Evolutionary conservation across 2,888 invertebrate genomes (phyloP), one percentile per base, ranked within the genome.

Genomic region (Meteorus cinctellus): DNA sequence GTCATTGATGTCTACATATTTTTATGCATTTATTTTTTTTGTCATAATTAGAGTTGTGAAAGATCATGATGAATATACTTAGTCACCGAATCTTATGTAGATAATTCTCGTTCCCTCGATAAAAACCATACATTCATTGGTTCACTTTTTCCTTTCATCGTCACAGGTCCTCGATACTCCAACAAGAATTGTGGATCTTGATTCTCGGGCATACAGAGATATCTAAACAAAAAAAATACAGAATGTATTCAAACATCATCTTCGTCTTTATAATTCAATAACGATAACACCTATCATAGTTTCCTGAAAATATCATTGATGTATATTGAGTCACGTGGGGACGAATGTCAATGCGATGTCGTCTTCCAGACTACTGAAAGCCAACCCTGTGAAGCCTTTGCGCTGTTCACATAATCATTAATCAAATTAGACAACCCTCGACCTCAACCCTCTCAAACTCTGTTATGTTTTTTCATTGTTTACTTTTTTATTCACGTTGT

Each of bases 81-180:
- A 36, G 19, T 55, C 10, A 41, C 14, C 16, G 51, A 41, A 12
- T 41, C 55, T 84, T 88, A 89, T 70, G 85, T 82, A 36, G 82
- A 55, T 41, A 88, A 78, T 76, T 89, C 89, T 63, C 84, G 84
- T 77, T 89, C 88, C 82, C 92, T 88, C 77, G 93, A 94, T 72
- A 97, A 90, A 90, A 97, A 96, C 95, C 97, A 97, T 27, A 97
- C 96, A 87, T 97, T 94, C 97, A 97, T 97, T 1, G 97, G 97
- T 79, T 96, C 96, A 4, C 96, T 94, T 89, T 96, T 96, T 68
- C 97, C 97, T 90, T 97, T 98, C 97, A 98, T 98, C 34, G 93
- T 92, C 19, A 98, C 94, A 77, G 96, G 96, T 19, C 97, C 97
- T 72, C 97, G 94, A 86, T 95, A 96, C 31, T 95, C 95, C 85